phyloP scores from a whole-genome alignment of 1,140 invertebrate species.

The Sminthurides bifidus region DNA sequence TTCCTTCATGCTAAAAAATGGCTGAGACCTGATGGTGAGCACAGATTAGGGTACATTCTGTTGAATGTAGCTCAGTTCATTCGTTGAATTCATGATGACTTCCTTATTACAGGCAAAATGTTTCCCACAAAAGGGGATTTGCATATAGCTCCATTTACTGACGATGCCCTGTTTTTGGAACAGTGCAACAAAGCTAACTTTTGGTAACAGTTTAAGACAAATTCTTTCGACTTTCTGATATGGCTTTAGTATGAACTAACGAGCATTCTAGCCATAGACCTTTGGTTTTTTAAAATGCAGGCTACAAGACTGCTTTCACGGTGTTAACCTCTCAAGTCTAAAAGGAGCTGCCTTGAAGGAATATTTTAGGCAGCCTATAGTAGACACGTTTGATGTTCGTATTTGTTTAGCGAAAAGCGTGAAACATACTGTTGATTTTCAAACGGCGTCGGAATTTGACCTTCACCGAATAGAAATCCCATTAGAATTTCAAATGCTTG shows the following conservation, averaged over 20 bases:
- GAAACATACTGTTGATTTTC: conserved; percentile 90
- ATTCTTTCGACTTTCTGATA: background rate
- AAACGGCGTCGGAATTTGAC: conserved; percentile 82
- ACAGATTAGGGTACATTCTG: no score
- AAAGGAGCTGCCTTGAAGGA: conserved; percentile 88
- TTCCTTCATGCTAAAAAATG: conserved; percentile 92
- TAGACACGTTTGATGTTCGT: conserved; percentile 96
- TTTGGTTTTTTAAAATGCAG: conserved; percentile 36
- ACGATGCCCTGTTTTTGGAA: conserved; percentile 95
- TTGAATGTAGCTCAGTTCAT: background rate
- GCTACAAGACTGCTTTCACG: conserved; percentile 95
- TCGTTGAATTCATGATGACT: no score
- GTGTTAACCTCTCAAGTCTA: conserved; percentile 84
- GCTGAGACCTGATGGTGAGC: conserved; percentile 71
- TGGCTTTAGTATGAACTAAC: no score
- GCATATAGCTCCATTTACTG: conserved; percentile 96
- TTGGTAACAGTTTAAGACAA: conserved; percentile 51
- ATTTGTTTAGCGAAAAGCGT: conserved; percentile 94
- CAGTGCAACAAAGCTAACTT: conserved; percentile 98
- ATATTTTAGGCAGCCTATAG: conserved; percentile 89
- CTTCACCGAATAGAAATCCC: conserved; percentile 93
- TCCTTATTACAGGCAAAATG: conserved; percentile 56
- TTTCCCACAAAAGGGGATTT: conserved; percentile 92
- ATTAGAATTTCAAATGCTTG: conserved; percentile 80
- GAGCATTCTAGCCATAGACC: background rate